A percentile compares a stretch with the other conserved stretches of the same genome.
phyloP scores from a whole-genome alignment of 2,888 invertebrate genomes.

The Trichogramma dendrolimi region DNA sequence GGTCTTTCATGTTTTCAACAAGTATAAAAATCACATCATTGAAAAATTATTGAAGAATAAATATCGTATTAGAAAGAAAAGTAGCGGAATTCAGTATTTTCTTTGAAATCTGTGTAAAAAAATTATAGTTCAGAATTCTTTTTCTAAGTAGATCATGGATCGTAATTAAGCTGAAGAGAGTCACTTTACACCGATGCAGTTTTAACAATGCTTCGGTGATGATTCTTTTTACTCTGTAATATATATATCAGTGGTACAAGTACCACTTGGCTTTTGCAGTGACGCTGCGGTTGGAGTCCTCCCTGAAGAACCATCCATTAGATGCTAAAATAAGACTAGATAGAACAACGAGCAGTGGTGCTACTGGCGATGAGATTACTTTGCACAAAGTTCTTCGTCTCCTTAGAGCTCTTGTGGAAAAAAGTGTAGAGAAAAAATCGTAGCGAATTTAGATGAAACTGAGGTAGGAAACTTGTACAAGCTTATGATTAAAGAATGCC shows the following conservation, averaged over 20 bases:
- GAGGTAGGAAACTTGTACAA: no score
- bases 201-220: neutral
- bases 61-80: no score
- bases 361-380: constrained; percentile 19
- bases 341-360: constrained; percentile 6
- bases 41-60: no score
- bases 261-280: neutral
- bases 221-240: constrained; percentile 6
- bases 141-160: constrained; percentile 19
- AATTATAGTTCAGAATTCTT: neutral
- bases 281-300: neutral
- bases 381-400: constrained; percentile 4
- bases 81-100: no score
- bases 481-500: no score
- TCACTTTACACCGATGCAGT: constrained; percentile 12
- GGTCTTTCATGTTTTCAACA: no score
- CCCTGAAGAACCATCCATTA: constrained; percentile 22
- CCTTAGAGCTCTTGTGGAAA: neutral
- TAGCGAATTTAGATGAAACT: constrained; percentile 15
- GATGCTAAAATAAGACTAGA: constrained; percentile 13
- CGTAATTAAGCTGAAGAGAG: constrained; percentile 21
- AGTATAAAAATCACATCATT: no score
- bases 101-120: no score
- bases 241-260: no score
- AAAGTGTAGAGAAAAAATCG: neutral